Base-by-base conservation (phyloP, 1,140 invertebrate genomes). In the Cyrtorhinus lividipennis region DNA sequence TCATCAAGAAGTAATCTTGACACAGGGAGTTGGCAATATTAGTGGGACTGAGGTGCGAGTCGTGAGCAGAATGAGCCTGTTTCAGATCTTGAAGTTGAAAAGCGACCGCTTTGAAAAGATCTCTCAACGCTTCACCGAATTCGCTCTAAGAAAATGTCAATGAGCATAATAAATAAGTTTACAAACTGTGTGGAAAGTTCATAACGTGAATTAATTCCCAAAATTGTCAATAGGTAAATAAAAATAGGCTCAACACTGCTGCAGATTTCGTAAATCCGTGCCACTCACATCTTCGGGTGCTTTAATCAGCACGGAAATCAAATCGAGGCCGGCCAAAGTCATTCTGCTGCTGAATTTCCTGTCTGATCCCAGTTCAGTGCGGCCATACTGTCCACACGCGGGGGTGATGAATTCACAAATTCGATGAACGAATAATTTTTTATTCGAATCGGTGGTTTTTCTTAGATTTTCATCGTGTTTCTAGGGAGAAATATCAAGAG, bases 1-100 rank as follows among this genome's bases (percentile, higher is more conserved):
- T 82, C 69, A 95, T 90, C 1, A 97, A 76, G 72, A 97, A 98
- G 76, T 97, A 97, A 73, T 88, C 86, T 72, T 95, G 91, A 72
- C 88, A 90, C 71, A 92, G 86, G 2, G 90, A 93, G 66, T 84
- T 90, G 58, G 83, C 80, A 77, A 97, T 83, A 71, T 90, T 86
- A 64, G 86, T 82, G 0, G 92, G 91, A 73, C 89, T 93, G 65
- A 97, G 88, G 0, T 94, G 74, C 67, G 88, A 90, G 71, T 95
- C 89, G 69, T 92, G 87, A 0, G 88, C 85, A 63, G 86, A 84
- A 68, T 81, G 80, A 15, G 85, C 79, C 10, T 79, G 58, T 30
- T 26, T 80, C 26, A 95, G 86, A 20, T 85, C 81, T 25, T 81
- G 75, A 26, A 96, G 77, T 71, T 92, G 86, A 1, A 78, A 75